Evolutionary conservation across 30 jellyfish, hydroid and myxozoan species (phyloP).

Genomic region (Phacellophora camtschatica): DNA sequence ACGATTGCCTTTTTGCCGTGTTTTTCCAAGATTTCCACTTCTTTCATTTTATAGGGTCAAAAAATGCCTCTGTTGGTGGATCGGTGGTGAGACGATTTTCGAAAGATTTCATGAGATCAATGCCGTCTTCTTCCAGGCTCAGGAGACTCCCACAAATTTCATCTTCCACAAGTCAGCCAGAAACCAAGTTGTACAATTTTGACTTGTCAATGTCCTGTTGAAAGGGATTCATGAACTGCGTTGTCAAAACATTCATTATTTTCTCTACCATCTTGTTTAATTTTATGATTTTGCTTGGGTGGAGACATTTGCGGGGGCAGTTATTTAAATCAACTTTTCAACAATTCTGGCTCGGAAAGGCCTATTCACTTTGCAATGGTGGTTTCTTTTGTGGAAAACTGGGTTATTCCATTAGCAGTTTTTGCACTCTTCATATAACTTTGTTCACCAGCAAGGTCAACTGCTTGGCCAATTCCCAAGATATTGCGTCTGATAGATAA

Average conservation of each 20-base stretch:
- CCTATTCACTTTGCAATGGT: slow-evolving; percentile 53
- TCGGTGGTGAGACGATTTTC: neutral
- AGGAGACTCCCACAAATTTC: slow-evolving; percentile 14
- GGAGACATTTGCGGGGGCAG: slow-evolving; percentile 34
- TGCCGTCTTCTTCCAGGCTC: slow-evolving; percentile 18
- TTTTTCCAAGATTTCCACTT: slow-evolving; percentile 1
- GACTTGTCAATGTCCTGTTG: neutral
- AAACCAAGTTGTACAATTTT: slow-evolving; percentile 30
- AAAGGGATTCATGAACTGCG: slow-evolving; percentile 35
- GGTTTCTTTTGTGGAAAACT: slow-evolving; percentile 3
- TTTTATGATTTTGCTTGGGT: slow-evolving; percentile 15
- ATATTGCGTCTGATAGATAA: slow-evolving; percentile 1
- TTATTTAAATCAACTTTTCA: slow-evolving; percentile 11
- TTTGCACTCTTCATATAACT: slow-evolving; percentile 25
- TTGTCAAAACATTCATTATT: neutral
- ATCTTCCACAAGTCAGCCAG: slow-evolving; percentile 37
- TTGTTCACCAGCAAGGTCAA: slow-evolving; percentile 60
- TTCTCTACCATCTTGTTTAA: slow-evolving; percentile 32
- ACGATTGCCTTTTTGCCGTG: neutral
- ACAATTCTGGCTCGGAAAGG: slow-evolving; percentile 29
- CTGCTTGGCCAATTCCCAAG: slow-evolving; percentile 25
- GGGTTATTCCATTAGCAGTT: slow-evolving; percentile 50
- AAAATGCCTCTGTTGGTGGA: neutral
- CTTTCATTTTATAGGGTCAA: slow-evolving; percentile 19
- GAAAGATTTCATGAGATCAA: neutral